A percentile compares a stretch with the other conserved stretches of the same genome.
Evolutionary conservation across 2,113 vertebrate genomes (phyloP).

Genomic region (Toxostoma redivivum): DNA sequence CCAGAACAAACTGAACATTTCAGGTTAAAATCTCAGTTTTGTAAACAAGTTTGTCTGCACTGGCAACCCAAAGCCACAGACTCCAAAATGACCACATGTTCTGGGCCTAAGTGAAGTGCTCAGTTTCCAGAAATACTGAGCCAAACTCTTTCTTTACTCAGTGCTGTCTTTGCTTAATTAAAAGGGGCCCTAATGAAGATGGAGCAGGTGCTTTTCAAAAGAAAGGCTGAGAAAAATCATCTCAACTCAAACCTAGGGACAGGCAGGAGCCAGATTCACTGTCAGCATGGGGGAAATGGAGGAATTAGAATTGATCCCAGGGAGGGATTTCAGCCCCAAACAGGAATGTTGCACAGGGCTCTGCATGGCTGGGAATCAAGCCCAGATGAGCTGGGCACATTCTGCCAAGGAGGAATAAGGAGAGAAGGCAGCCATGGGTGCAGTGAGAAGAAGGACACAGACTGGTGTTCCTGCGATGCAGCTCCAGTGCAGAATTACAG

Average conservation of each 20-base stretch:
- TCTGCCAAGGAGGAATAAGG: not conserved
- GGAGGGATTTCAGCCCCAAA: not conserved
- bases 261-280: not conserved
- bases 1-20: not conserved
- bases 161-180: not conserved
- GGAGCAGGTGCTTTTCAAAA: not conserved
- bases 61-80: not conserved
- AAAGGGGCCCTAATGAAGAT: not conserved
- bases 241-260: not conserved
- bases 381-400: fast-evolving
- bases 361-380: not conserved
- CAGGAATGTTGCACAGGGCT: not conserved
- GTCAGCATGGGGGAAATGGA: not conserved
- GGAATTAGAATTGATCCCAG: not conserved
- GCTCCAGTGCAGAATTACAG: not conserved
- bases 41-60: not conserved
- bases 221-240: not conserved
- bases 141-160: not conserved
- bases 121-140: not conserved
- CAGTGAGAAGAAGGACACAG: not conserved
- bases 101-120: not conserved
- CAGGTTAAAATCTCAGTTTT: not conserved
- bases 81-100: not conserved
- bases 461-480: not conserved
- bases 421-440: not conserved